Conservation (phyloP, 2,797 vertebrate species). For the Orestias chungarensis region DNA sequence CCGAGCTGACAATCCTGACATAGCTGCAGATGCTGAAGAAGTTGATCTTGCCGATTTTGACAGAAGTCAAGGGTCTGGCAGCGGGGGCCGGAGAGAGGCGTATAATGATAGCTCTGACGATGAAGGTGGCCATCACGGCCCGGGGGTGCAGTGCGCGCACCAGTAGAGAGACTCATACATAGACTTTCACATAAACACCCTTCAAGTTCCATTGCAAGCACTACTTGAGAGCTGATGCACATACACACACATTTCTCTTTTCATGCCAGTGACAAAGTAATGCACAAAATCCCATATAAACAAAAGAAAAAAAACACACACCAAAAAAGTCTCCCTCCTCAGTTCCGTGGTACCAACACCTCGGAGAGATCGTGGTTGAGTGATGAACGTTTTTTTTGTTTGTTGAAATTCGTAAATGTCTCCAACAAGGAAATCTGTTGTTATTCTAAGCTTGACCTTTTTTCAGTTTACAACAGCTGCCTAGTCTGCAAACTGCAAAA, state of each 20-base stretch:
- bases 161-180: constrained; percentile 84
- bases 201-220: constrained; percentile 60
- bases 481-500: constrained; percentile 69
- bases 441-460: constrained; percentile 64
- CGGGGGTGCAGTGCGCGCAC: constrained; percentile 97
- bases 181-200: constrained; percentile 54
- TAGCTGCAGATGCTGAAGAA: constrained; percentile 92
- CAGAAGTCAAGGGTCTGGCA: constrained; percentile 87
- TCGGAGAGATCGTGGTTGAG: constrained; percentile 60
- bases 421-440: constrained; percentile 49
- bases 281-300: constrained; percentile 23
- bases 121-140: constrained; percentile 93
- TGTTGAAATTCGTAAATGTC: constrained; percentile 55
- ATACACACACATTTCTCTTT: constrained; percentile 55
- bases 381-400: constrained; percentile 64
- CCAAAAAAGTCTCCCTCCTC: constrained; percentile 38
- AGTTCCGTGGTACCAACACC: constrained; percentile 64
- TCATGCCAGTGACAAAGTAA: constrained; percentile 52
- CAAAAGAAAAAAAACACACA: no score
- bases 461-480: constrained; percentile 63
- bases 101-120: constrained; percentile 99
- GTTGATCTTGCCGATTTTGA: constrained; percentile 97
- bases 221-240: constrained; percentile 61
- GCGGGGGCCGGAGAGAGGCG: constrained; percentile 92
- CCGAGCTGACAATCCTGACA: constrained; percentile 89